Conservation (phyloP, 1,140 invertebrate species). For the Samia ricini region DNA sequence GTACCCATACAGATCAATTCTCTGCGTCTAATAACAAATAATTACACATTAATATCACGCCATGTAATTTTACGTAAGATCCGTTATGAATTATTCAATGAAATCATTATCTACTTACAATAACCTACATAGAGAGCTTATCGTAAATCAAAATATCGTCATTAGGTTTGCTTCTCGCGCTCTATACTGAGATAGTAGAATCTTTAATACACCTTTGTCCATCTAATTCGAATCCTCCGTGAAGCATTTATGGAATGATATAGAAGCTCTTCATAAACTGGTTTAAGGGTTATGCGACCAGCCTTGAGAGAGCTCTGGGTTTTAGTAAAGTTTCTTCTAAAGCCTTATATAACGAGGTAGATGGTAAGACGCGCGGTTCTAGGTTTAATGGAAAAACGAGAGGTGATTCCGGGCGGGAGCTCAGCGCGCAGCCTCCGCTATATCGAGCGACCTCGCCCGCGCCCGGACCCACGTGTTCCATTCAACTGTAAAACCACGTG, state of each 20-base stretch:
- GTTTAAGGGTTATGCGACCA: slow-evolving; percentile 19
- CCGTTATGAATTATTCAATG: slow-evolving; percentile 9
- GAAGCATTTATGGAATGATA: slow-evolving; percentile 34
- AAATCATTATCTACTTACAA: slow-evolving; percentile 15
- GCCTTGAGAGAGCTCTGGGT: slow-evolving; percentile 22
- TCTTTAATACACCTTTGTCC: slow-evolving; percentile 32
- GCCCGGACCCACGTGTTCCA: slow-evolving; percentile 54
- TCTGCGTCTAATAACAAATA: not conserved
- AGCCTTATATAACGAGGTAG: slow-evolving; percentile 12
- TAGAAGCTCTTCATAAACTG: slow-evolving; percentile 40
- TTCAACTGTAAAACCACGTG: slow-evolving; percentile 62
- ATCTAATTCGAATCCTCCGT: slow-evolving; percentile 27
- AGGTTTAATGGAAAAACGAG: slow-evolving; percentile 23
- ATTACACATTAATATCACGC: not conserved
- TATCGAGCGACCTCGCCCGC: slow-evolving; percentile 67
- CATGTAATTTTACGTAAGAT: not conserved
- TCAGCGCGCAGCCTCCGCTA: slow-evolving; percentile 67
- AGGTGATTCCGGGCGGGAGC: slow-evolving; percentile 49
- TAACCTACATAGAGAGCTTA: slow-evolving; percentile 24
- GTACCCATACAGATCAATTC: not conserved
- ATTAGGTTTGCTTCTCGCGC: slow-evolving; percentile 26
- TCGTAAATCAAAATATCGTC: slow-evolving; percentile 40
- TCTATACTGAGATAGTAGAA: slow-evolving; percentile 23
- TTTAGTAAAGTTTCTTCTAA: slow-evolving; percentile 14
- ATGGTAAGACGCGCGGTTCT: slow-evolving; percentile 23